Conservation (phyloP, 2,797 vertebrate genomes). For the Pipistrellus pygmaeus region DNA sequence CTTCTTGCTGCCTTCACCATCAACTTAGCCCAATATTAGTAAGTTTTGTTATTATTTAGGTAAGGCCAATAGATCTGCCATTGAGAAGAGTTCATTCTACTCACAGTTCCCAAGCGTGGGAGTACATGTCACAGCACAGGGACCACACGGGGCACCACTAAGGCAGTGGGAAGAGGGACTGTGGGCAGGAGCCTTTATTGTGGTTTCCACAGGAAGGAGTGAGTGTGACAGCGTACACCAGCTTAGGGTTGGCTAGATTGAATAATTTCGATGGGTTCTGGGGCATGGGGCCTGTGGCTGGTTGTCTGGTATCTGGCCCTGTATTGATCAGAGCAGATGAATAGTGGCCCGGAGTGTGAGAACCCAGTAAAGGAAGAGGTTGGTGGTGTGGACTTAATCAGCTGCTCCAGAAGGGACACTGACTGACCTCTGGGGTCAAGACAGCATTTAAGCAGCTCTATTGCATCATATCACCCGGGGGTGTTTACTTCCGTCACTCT, state of each 20-base stretch:
- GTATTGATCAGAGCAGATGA: neutral
- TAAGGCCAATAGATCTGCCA: neutral
- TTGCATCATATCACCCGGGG: neutral
- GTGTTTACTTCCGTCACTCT: neutral
- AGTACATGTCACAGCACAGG: rapidly evolving
- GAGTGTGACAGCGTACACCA: neutral
- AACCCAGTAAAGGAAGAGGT: neutral
- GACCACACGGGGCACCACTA: neutral
- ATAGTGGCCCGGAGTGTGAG: neutral
- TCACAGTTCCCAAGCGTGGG: neutral
- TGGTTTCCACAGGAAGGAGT: neutral
- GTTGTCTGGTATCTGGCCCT: neutral
- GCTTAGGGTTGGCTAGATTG: neutral
- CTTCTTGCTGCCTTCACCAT: neutral
- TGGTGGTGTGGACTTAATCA: neutral
- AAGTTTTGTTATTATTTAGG: neutral
- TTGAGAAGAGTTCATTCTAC: neutral
- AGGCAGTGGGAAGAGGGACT: neutral
- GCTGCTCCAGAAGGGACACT: neutral
- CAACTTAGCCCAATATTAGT: neutral
- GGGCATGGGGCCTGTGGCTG: no score
- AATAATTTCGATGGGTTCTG: neutral
- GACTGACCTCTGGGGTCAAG: neutral
- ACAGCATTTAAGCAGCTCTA: neutral
- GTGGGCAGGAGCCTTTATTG: neutral